Percentiles rank a stretch among this genome's conserved stretches.
Evolutionary conservation across 2,888 invertebrate genomes (phyloP).

Genomic region (Eupithecia exiguata): DNA sequence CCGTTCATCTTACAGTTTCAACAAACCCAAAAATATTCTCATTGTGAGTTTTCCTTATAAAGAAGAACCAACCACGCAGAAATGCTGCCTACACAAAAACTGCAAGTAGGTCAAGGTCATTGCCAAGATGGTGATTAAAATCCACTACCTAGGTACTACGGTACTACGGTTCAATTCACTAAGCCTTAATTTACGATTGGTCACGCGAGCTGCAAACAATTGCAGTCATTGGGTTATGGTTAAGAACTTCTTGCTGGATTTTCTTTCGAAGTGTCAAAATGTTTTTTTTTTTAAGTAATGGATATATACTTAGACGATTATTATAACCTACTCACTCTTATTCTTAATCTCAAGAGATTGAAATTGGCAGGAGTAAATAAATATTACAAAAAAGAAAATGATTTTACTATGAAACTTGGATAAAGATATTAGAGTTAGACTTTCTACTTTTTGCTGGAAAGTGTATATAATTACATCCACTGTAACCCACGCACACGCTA

Average conservation of each 20-base stretch:
- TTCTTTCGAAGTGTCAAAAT: background rate
- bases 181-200: conserved; percentile 33
- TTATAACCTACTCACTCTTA: background rate
- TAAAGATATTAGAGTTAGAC: too few relatives aligned
- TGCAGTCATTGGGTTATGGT: conserved; percentile 18
- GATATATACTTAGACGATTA: background rate
- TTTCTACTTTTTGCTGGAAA: background rate
- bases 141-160: background rate
- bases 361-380: background rate
- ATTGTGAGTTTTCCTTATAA: conserved; percentile 4
- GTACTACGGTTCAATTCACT: background rate
- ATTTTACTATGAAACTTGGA: background rate
- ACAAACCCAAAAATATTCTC: background rate
- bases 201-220: conserved; percentile 31
- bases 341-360: too few relatives aligned
- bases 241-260: background rate
- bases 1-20: background rate
- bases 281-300: background rate
- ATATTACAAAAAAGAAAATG: background rate
- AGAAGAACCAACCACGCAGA: too few relatives aligned
- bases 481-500: too few relatives aligned
- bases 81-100: conserved; percentile 5
- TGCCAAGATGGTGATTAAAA: conserved; percentile 32
- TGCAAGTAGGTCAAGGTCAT: conserved; percentile 53
- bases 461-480: too few relatives aligned